Conservation (phyloP, 2,888 invertebrate species). For the Clepsis dumicolana region DNA sequence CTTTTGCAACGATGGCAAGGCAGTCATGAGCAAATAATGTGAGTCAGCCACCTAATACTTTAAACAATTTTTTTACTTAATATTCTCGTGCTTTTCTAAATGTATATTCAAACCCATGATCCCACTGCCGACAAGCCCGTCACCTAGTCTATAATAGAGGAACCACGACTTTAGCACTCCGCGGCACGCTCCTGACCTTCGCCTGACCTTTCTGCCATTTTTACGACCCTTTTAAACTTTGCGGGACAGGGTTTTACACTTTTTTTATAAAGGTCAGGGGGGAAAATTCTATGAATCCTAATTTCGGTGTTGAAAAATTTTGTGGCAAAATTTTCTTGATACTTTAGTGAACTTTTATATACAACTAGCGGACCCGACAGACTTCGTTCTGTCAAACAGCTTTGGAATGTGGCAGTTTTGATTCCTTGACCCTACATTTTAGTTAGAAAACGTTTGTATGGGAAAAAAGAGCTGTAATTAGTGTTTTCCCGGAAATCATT, state of each 20-base stretch:
- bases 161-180: slow-evolving; percentile 40
- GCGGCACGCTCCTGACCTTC: slow-evolving; percentile 36
- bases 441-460: no score
- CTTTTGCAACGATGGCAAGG: no score
- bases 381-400: no score
- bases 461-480: no score
- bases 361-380: no score
- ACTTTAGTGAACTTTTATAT: not conserved
- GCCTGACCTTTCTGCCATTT: slow-evolving; percentile 44
- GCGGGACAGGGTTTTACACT: slow-evolving; percentile 26
- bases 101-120: not conserved
- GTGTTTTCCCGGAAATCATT: no score
- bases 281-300: not conserved
- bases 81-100: not conserved
- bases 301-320: not conserved
- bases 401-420: no score
- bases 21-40: no score
- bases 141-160: slow-evolving; percentile 50
- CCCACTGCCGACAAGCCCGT: slow-evolving; percentile 21
- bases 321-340: not conserved
- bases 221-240: slow-evolving; percentile 46
- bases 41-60: no score
- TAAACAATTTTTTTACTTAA: no score
- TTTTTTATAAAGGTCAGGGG: slow-evolving; percentile 23
- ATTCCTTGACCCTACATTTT: no score